Percentiles rank a stretch among this genome's conserved stretches.
phyloP scores from a whole-genome alignment of 2,888 invertebrate species.

The Synanthedon formicaeformis region DNA sequence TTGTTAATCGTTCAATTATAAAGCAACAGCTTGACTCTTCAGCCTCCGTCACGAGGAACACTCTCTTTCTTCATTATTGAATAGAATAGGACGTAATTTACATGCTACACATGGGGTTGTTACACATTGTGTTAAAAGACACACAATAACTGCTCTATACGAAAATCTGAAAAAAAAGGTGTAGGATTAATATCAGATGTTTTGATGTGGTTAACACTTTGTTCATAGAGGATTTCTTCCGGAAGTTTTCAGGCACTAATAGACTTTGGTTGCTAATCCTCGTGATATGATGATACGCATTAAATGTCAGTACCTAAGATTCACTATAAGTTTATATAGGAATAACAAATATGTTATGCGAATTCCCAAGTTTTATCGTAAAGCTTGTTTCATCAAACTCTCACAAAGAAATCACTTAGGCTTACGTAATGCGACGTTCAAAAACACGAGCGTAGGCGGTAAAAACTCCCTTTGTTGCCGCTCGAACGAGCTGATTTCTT shows the following conservation, averaged over 20 bases:
- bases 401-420: constrained; percentile 5
- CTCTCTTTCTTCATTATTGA: constrained; percentile 6
- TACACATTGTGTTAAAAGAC: not conserved
- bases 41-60: constrained; percentile 6
- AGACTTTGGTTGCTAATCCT: no score
- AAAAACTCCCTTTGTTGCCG: constrained; percentile 64
- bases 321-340: no score
- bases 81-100: constrained; percentile 10
- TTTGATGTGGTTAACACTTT: no score
- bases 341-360: not conserved
- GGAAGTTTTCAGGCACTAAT: no score
- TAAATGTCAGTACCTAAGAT: no score
- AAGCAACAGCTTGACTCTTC: constrained; percentile 9
- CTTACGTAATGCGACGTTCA: constrained; percentile 9
- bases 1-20: constrained; percentile 21
- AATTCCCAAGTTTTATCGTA: constrained; percentile 2
- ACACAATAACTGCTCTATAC: no score
- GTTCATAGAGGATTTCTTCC: no score
- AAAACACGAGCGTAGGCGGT: constrained; percentile 51
- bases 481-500: constrained; percentile 64
- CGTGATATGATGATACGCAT: no score
- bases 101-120: not conserved
- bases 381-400: not conserved
- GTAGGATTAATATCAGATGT: no score
- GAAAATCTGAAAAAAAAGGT: no score